Evolutionary conservation across 2,113 vertebrate species (phyloP), one percentile per base, ranked within the genome.

Genomic region (Entelurus aequoreus): DNA sequence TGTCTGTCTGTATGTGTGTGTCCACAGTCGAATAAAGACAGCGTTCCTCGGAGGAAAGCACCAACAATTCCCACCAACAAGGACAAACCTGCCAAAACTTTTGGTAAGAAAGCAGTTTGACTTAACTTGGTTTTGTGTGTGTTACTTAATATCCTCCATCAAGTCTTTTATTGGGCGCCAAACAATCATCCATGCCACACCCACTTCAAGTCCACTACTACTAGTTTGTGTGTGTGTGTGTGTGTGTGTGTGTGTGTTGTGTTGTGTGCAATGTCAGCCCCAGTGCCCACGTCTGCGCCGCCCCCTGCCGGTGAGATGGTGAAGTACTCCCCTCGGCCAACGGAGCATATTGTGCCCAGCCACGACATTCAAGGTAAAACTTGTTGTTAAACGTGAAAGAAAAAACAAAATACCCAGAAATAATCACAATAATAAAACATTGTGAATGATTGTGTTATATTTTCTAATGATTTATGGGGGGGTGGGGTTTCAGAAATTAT

Each of bases 341-440:
- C 90, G 0, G 93, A 97, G 69, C 90, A 92, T 63, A 71, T 93
- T 0, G 74, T 92, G 53, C 95, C 97, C 58, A 95, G 95, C 0
- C 93, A 94, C 16, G 92, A 95, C 77, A 93, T 99, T 75, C 92
- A 92, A 77, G 85, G 87, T 86, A 14, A 42, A 36, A 10, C 6
- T 40, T 46, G 12, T 40, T 37, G 16, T 63, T 4, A 48, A 48
- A 55, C 38, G 14, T 15, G 15, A 11, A 58, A 40, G 10, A 0
- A 11, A 46, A 4, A 9, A 5, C 10, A 1, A 12, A 28, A 28
- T 28, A 28, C 28, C 42, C 40, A 9, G 3, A 42, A 42, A 42
- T 8, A 42, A 42, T 8, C 8, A 42, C 40, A 42, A 42, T 8
- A 42, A 8, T 8, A 12, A 46, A 46, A 46, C 4, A 46, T 28